Percentiles rank a stretch among this genome's conserved stretches.
These are phyloP conservation scores for Drosophila ohnishii DNA, from an alignment of 1,140 invertebrate genomes.

Conservation along the genomic window DNA sequence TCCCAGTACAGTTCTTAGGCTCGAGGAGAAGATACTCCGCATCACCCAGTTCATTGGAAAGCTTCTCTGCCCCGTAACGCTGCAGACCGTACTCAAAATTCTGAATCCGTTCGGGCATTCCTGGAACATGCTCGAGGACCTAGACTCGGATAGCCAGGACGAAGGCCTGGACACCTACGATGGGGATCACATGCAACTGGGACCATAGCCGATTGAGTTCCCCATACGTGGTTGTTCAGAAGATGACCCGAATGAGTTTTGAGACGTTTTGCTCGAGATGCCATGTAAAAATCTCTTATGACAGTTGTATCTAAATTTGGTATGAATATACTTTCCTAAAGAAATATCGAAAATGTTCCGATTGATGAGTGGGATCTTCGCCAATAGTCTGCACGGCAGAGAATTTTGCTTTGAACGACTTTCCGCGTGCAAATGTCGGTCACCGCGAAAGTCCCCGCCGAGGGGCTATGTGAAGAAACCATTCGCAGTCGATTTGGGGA, in stretches of 20 bases:
- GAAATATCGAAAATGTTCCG: constrained; percentile 4
- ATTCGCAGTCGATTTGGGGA: not conserved
- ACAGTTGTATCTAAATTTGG: constrained; percentile 21
- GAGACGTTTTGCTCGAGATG: not conserved
- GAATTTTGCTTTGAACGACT: constrained; percentile 13
- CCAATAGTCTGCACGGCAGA: constrained; percentile 10
- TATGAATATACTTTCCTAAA: constrained; percentile 14
- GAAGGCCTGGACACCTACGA: not conserved
- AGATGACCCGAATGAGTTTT: not conserved
- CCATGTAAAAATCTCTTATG: constrained; percentile 16
- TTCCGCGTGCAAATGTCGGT: constrained; percentile 10
- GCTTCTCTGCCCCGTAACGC: constrained; percentile 8
- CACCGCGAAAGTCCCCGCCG: constrained; percentile 5
- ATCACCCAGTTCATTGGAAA: not conserved
- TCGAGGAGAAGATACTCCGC: constrained; percentile 4
- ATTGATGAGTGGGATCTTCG: constrained; percentile 22
- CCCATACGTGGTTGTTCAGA: not conserved
- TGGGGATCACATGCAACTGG: not conserved
- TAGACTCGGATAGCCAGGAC: not conserved
- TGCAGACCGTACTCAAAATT: constrained; percentile 5
- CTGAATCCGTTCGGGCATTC: constrained; percentile 27
- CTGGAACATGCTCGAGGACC: constrained; percentile 21
- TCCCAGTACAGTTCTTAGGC: not conserved
- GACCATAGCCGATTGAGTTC: not conserved
- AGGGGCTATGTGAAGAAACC: constrained; percentile 5